Percentiles rank a stretch among this genome's conserved stretches.
Evolutionary conservation across 1,140 invertebrate species (phyloP).

Genomic region (Hyposmocoma kahamanoa): DNA sequence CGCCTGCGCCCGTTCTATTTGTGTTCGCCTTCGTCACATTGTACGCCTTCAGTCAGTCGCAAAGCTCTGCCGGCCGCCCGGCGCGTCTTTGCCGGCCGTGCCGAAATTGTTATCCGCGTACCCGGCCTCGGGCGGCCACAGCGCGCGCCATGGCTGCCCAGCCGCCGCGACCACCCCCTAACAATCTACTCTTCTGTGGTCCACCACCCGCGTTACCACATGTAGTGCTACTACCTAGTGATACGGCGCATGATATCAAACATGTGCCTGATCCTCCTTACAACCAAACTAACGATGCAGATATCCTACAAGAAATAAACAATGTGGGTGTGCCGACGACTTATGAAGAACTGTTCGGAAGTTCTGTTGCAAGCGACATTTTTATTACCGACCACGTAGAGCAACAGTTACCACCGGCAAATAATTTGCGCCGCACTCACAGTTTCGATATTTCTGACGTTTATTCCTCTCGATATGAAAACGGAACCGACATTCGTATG

Average conservation of each 20-base stretch:
- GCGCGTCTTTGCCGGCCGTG: slow-evolving; percentile 51
- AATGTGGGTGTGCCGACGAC: slow-evolving; percentile 58
- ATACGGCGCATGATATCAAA: slow-evolving; percentile 18
- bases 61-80: slow-evolving; percentile 64
- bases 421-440: slow-evolving; percentile 45
- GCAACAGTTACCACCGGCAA: slow-evolving; percentile 26
- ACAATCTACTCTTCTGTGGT: slow-evolving; percentile 54
- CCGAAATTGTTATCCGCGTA: slow-evolving; percentile 42
- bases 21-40: slow-evolving; percentile 65
- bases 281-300: slow-evolving; percentile 39
- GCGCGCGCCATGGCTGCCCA: slow-evolving; percentile 61
- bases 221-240: slow-evolving; percentile 49
- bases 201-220: slow-evolving; percentile 50
- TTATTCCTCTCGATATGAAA: slow-evolving; percentile 29
- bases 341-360: slow-evolving; percentile 29
- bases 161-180: slow-evolving; percentile 63
- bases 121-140: slow-evolving; percentile 48
- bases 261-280: slow-evolving; percentile 24
- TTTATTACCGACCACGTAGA: slow-evolving; percentile 22
- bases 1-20: slow-evolving; percentile 69
- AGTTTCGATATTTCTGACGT: slow-evolving; percentile 64
- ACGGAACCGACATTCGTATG: slow-evolving; percentile 23
- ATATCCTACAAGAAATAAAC: slow-evolving; percentile 60
- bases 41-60: slow-evolving; percentile 67
- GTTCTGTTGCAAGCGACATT: not conserved